A percentile compares a stretch with the other conserved stretches of the same genome.
Evolutionary conservation across 2,113 vertebrate genomes (phyloP).

Genomic region (Gavialis gangeticus): DNA sequence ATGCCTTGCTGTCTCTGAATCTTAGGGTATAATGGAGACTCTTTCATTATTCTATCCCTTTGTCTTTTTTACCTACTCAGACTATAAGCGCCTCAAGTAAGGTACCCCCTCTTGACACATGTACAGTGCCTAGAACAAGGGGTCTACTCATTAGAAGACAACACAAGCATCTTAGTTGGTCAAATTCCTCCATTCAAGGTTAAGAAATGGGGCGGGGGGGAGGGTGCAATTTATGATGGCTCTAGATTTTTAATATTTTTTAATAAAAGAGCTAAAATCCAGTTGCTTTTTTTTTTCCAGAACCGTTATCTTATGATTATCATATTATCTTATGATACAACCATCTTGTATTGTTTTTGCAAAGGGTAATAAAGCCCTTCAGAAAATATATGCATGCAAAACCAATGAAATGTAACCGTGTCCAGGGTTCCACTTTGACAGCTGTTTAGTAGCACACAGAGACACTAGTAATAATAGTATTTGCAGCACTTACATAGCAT

Average conservation of each 20-base stretch:
- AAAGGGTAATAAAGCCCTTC: neutral
- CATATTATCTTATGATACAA: neutral
- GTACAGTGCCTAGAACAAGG: neutral
- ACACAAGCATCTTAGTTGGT: neutral
- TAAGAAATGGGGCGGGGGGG: neutral
- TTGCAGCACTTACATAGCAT: slow-evolving; percentile 34
- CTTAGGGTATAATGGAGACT: neutral
- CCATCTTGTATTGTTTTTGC: neutral
- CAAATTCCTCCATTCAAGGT: slow-evolving; percentile 12
- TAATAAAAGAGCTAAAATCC: neutral
- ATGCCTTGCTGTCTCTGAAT: neutral
- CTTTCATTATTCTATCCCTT: neutral
- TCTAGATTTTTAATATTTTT: neutral
- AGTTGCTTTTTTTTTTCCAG: neutral
- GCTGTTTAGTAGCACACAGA: slow-evolving; percentile 32
- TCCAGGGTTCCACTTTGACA: neutral
- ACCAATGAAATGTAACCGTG: neutral
- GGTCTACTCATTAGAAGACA: neutral
- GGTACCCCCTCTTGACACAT: neutral
- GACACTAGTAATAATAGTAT: neutral
- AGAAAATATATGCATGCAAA: neutral
- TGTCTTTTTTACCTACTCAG: neutral
- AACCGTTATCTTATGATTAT: neutral
- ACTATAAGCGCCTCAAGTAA: neutral
- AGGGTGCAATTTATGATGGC: neutral